These are phyloP conservation scores for Macrosiphum euphorbiae DNA, from an alignment of 2,888 invertebrate species.

Conservation along the genomic window DNA sequence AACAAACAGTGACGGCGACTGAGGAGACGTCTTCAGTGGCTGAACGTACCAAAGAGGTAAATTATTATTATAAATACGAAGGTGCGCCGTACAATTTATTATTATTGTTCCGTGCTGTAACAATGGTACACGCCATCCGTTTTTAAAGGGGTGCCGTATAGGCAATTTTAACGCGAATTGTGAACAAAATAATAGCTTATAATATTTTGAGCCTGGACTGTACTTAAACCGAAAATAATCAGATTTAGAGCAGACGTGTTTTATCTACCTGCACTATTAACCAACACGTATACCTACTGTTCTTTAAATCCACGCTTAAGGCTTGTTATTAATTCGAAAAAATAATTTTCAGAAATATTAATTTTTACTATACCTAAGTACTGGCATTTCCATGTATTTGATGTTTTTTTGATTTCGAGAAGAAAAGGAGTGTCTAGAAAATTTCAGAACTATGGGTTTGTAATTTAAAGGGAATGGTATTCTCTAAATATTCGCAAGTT, in stretches of 20 bases:
- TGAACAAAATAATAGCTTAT: background rate
- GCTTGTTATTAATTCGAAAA: too few species aligned
- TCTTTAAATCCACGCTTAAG: too few species aligned
- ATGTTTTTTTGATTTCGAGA: too few species aligned
- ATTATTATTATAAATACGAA: background rate
- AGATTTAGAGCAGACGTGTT: background rate
- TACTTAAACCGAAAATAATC: background rate
- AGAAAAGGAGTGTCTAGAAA: too few species aligned
- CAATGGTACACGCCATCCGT: background rate
- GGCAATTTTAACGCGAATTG: background rate
- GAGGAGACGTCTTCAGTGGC: conserved; percentile 60
- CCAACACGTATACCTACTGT: too few species aligned
- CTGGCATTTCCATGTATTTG: too few species aligned
- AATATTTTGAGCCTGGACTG: background rate
- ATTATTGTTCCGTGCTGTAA: background rate
- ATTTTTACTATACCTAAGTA: too few species aligned
- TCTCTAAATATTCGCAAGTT: too few species aligned
- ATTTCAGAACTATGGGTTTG: too few species aligned
- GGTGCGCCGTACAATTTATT: background rate
- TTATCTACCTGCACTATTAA: background rate
- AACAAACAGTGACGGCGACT: conserved; percentile 61
- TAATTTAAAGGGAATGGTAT: too few species aligned
- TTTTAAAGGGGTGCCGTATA: background rate
- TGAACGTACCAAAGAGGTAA: conserved; percentile 62
- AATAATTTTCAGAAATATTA: too few species aligned